phyloP scores from a whole-genome alignment of 2,888 invertebrate species.

The Leptarthrus brevirostris region DNA sequence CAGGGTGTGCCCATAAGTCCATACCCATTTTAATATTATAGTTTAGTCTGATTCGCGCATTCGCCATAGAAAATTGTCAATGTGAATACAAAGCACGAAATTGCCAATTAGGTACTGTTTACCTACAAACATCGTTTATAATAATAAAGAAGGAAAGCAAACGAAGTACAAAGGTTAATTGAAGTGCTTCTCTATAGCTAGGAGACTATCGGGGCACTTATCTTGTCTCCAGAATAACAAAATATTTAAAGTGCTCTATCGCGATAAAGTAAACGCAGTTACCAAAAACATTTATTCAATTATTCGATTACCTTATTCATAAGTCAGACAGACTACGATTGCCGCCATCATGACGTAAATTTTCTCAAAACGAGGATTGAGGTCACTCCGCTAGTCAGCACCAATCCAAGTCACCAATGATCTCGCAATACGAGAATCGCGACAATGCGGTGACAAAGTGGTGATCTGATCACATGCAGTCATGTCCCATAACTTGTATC shows the following conservation, averaged over 20 bases:
- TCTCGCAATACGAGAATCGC: conserved; percentile 17
- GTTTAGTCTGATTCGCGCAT: too few species aligned
- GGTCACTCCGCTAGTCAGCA: conserved; percentile 13
- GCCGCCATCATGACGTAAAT: conserved; percentile 21
- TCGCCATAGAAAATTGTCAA: too few species aligned
- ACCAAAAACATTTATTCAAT: conserved; percentile 28
- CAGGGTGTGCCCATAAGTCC: too few species aligned
- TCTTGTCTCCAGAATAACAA: conserved; percentile 12
- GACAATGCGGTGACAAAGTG: conserved; percentile 40
- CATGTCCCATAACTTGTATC: not conserved
- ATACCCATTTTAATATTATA: too few species aligned
- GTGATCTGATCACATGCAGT: conserved; percentile 38
- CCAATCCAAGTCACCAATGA: conserved; percentile 12
- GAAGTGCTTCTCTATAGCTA: too few species aligned
- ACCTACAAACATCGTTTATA: too few species aligned
- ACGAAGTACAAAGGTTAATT: too few species aligned
- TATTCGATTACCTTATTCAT: conserved; percentile 14
- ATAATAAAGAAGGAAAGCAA: too few species aligned
- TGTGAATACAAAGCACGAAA: too few species aligned
- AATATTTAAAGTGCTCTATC: conserved; percentile 12
- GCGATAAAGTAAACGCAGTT: conserved; percentile 18
- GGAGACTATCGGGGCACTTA: too few species aligned
- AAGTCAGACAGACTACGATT: conserved; percentile 8
- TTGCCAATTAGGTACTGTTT: too few species aligned
- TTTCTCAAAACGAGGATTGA: conserved; percentile 37